A percentile compares a stretch with the other conserved stretches of the same genome.
These are phyloP conservation scores for Chironomus riparius DNA, from an alignment of 2,888 invertebrate genomes.

Conservation along the genomic window DNA sequence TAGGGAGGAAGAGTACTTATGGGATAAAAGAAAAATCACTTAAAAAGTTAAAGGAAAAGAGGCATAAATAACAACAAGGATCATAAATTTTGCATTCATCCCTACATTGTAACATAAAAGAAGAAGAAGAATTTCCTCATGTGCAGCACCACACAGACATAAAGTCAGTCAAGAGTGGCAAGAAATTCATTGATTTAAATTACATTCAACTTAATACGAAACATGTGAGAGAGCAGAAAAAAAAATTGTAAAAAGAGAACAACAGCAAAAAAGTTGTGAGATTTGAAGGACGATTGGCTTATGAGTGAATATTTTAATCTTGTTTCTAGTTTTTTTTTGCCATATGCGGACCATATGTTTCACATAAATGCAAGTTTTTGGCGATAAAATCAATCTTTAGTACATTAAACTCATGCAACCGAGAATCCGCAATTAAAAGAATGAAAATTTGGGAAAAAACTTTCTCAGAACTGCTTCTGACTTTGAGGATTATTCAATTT, in stretches of 20 bases:
- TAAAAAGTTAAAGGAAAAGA: background rate
- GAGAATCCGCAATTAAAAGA: background rate
- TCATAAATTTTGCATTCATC: slow-evolving; percentile 8
- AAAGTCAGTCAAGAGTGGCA: background rate
- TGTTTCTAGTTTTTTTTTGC: background rate
- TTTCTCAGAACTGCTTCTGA: background rate
- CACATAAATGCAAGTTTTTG: background rate
- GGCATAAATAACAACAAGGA: background rate
- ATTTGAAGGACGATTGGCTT: slow-evolving; percentile 16
- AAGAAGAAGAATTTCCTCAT: background rate
- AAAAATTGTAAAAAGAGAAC: background rate
- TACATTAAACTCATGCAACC: background rate
- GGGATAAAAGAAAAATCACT: background rate
- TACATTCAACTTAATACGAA: slow-evolving; percentile 3
- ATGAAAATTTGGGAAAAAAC: background rate
- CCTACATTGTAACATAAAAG: background rate
- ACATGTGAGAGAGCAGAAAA: slow-evolving; percentile 12
- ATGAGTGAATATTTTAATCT: background rate
- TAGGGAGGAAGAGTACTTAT: background rate
- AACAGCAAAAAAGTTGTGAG: background rate
- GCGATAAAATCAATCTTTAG: background rate
- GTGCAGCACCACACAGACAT: background rate
- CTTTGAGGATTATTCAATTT: background rate
- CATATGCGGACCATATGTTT: slow-evolving; percentile 24
- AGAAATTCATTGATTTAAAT: background rate